A percentile compares a stretch with the other conserved stretches of the same genome.
Conservation (phyloP, 2,797 vertebrate species). For the Todus mexicanus region DNA sequence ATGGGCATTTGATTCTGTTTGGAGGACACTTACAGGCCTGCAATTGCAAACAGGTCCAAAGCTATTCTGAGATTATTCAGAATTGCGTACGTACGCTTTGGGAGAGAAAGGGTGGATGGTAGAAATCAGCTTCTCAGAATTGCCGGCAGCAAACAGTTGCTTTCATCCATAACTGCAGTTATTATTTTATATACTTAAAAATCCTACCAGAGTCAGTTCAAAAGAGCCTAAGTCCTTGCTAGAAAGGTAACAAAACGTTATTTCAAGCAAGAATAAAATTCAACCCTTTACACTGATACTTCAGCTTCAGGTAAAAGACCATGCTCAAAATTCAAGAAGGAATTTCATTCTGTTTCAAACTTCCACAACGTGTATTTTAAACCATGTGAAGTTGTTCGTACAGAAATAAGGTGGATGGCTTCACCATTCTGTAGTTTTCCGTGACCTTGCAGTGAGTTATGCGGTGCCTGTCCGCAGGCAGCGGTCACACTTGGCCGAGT, state of each 20-base stretch:
- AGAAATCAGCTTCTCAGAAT: not conserved
- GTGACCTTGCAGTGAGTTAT: not conserved
- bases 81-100: not conserved
- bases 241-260: not conserved
- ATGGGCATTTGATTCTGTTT: not conserved
- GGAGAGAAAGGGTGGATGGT: not conserved
- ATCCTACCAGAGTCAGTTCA: not conserved
- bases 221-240: not conserved
- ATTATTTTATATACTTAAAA: not conserved
- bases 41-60: not conserved
- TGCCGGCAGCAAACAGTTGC: not conserved
- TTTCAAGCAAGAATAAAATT: not conserved
- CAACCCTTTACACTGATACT: not conserved
- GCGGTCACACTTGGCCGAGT: not conserved
- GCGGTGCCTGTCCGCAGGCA: not conserved
- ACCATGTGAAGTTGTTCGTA: not conserved
- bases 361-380: not conserved
- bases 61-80: not conserved
- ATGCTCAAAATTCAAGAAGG: not conserved
- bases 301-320: not conserved
- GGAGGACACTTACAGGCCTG: not conserved
- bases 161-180: not conserved
- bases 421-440: not conserved
- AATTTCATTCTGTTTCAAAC: not conserved
- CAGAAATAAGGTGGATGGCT: not conserved